Conservation (phyloP, 2,797 vertebrate species). For the Labroides dimidiatus region DNA sequence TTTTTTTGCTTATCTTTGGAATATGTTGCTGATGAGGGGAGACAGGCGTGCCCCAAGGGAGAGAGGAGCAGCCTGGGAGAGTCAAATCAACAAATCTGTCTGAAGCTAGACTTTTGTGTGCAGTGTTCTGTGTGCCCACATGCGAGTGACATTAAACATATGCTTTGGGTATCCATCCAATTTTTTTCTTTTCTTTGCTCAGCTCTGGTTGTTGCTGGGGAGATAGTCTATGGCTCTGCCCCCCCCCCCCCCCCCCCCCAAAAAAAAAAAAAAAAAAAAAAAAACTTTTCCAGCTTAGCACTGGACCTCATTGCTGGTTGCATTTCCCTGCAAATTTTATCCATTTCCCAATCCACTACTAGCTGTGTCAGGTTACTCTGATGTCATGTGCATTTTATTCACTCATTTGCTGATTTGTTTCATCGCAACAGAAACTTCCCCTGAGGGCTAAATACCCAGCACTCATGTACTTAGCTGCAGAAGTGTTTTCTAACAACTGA, state of each 20-base stretch:
- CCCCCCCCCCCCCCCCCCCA: slow-evolving; percentile 32
- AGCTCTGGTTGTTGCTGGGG: slow-evolving; percentile 62
- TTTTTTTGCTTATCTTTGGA: slow-evolving; percentile 55
- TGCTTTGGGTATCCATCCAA: slow-evolving; percentile 21
- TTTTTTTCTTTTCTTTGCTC: slow-evolving; percentile 49
- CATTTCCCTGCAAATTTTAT: slow-evolving; percentile 46
- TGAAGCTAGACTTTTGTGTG: slow-evolving; percentile 40
- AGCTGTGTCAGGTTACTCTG: slow-evolving; percentile 58
- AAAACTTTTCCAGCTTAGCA: slow-evolving; percentile 39
- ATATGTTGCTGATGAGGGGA: slow-evolving; percentile 64
- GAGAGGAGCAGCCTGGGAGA: slow-evolving; percentile 23
- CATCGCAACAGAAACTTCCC: slow-evolving; percentile 41
- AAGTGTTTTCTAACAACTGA: slow-evolving; percentile 47
- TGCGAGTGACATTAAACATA: slow-evolving; percentile 33
- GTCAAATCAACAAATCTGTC: slow-evolving; percentile 54
- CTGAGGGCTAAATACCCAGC: slow-evolving; percentile 34
- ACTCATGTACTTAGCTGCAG: slow-evolving; percentile 26
- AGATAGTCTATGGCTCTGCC: slow-evolving; percentile 56
- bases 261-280: slow-evolving; percentile 37
- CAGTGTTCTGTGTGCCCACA: slow-evolving; percentile 13
- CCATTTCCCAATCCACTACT: slow-evolving; percentile 46
- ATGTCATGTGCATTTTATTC: slow-evolving; percentile 48
- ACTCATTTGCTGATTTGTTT: slow-evolving; percentile 25
- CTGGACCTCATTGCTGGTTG: slow-evolving; percentile 30
- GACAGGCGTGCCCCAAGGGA: slow-evolving; percentile 34